A percentile compares a stretch with the other conserved stretches of the same genome.
Evolutionary conservation across 2,113 vertebrate genomes (phyloP).

Genomic region (Paradoxurus hermaphroditus): DNA sequence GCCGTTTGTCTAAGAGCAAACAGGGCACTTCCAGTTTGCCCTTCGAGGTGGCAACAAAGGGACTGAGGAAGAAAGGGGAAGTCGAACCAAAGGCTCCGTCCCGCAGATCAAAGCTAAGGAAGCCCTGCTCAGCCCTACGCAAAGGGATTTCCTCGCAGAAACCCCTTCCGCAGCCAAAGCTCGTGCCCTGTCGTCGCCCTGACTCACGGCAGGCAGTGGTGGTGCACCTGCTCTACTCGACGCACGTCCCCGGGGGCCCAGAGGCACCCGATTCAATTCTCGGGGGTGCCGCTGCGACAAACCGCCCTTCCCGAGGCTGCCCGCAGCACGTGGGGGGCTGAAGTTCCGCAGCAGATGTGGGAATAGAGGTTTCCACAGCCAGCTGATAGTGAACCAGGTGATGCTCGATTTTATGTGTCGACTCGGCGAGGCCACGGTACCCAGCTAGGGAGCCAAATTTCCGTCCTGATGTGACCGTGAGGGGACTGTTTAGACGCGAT

Average conservation of each 20-base stretch:
- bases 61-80: not conserved
- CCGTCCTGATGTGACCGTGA: not conserved
- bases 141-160: not conserved
- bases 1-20: constrained; percentile 24
- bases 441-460: not conserved
- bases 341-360: not conserved
- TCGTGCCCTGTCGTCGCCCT: rapidly evolving
- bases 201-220: not conserved
- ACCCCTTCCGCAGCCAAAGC: not conserved
- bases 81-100: not conserved
- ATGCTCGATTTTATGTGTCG: not conserved
- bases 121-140: not conserved
- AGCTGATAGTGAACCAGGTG: not conserved
- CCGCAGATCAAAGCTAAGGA: constrained; percentile 52
- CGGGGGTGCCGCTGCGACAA: rapidly evolving
- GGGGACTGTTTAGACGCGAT: not conserved
- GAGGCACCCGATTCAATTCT: rapidly evolving
- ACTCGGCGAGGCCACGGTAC: not conserved
- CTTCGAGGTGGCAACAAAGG: not conserved
- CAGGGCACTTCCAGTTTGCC: not conserved
- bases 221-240: not conserved
- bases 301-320: not conserved
- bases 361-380: not conserved
- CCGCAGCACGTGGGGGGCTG: not conserved
- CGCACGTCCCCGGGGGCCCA: rapidly evolving